Conservation (phyloP, 2,888 invertebrate genomes). For the Agapostemon virescens region DNA sequence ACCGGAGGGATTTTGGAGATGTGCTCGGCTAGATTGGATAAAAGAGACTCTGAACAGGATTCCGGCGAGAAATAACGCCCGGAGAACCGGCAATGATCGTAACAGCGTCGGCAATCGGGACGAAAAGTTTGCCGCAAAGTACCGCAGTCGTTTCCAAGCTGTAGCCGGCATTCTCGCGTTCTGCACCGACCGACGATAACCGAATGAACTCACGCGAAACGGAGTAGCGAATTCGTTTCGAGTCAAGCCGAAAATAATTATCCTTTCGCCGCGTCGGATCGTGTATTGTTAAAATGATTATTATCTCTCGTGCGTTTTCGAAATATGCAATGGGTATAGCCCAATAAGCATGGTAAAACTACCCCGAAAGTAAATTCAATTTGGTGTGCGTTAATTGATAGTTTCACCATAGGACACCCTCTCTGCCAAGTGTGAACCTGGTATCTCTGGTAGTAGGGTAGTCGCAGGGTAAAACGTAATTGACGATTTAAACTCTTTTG, state of each 20-base stretch:
- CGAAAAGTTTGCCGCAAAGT: constrained; percentile 40
- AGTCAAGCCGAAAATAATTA: neutral
- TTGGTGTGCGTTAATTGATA: too few species aligned
- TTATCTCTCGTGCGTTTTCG: too few species aligned
- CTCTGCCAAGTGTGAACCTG: too few species aligned
- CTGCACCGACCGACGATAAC: neutral
- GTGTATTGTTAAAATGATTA: too few species aligned
- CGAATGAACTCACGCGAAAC: neutral
- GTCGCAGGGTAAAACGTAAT: too few species aligned
- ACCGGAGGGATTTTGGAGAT: constrained; percentile 48
- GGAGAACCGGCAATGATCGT: constrained; percentile 37
- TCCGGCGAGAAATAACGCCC: constrained; percentile 24
- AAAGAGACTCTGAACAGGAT: constrained; percentile 43
- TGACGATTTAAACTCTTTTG: too few species aligned
- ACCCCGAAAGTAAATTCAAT: too few species aligned
- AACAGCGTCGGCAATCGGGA: constrained; percentile 33
- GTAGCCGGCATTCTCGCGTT: neutral
- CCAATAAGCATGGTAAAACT: too few species aligned
- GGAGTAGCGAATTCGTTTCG: neutral
- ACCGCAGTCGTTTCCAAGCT: neutral
- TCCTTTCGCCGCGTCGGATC: neutral
- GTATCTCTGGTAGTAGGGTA: too few species aligned
- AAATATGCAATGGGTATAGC: too few species aligned
- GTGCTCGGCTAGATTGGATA: constrained; percentile 49
- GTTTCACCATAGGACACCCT: too few species aligned